Evolutionary conservation across 1,140 invertebrate genomes (phyloP).

Genomic region (Drosophila nasuta): DNA sequence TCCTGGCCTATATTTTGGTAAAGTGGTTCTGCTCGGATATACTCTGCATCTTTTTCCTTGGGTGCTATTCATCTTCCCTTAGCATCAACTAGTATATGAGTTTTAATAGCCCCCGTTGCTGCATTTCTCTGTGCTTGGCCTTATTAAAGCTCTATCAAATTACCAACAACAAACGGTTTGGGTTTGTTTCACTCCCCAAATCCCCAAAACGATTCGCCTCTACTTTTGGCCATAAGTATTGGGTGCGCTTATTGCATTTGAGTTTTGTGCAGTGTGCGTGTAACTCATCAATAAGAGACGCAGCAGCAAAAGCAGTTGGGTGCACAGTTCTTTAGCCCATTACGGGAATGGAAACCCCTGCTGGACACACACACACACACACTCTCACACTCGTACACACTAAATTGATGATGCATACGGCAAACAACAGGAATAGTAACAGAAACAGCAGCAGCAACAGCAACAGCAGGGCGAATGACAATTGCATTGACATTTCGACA

Average conservation of each 20-base stretch:
- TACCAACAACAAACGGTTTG: neutral
- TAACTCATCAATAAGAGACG: constrained; percentile 70
- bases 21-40: too few relatives aligned
- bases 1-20: neutral
- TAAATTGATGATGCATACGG: constrained; percentile 79
- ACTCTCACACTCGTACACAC: constrained; percentile 2
- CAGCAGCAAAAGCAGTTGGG: constrained; percentile 46
- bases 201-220: neutral
- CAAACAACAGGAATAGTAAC: constrained; percentile 56
- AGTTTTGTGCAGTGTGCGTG: constrained; percentile 37
- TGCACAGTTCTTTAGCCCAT: constrained; percentile 1
- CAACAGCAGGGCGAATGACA: constrained; percentile 56
- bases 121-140: neutral
- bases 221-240: constrained; percentile 47
- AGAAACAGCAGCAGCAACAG: constrained; percentile 21
- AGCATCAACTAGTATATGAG: neutral
- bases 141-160: constrained; percentile 24
- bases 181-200: neutral
- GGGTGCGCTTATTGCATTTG: constrained; percentile 70
- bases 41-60: too few relatives aligned
- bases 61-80: too few relatives aligned
- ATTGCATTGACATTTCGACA: constrained; percentile 80
- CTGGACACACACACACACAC: constrained; percentile 37
- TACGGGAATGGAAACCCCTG: constrained; percentile 12
- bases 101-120: too few relatives aligned